phyloP scores from a whole-genome alignment of 92 coral and sea anemone genomes.

The Epizoanthus illoricatus region DNA sequence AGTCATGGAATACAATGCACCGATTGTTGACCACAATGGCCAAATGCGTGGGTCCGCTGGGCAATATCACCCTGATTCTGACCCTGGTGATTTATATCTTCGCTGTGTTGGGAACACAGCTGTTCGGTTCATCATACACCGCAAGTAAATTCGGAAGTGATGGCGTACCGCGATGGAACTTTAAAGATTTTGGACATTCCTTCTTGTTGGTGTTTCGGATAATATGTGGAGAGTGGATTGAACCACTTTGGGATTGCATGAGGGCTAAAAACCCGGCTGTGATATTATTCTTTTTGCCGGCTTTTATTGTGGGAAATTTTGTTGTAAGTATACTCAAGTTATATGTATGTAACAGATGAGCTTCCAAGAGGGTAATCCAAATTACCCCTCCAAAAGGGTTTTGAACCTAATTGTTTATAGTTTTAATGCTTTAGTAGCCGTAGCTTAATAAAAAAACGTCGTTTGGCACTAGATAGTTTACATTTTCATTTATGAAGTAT shows the following conservation, averaged over 20 bases:
- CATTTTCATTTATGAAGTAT: too few relatives aligned
- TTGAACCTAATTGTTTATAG: too few relatives aligned
- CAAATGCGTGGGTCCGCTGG: slow-evolving; percentile 30
- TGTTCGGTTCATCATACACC: slow-evolving; percentile 42
- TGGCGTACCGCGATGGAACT: slow-evolving; percentile 49
- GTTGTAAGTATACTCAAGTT: slow-evolving; percentile 33
- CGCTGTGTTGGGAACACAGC: slow-evolving; percentile 53
- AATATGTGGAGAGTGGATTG: slow-evolving; percentile 58
- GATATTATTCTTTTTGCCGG: slow-evolving; percentile 44
- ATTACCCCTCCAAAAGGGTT: too few relatives aligned
- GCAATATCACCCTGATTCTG: slow-evolving; percentile 42
- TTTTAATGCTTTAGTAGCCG: too few relatives aligned
- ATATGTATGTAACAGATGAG: not conserved
- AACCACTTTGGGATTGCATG: slow-evolving; percentile 59
- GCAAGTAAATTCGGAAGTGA: not conserved
- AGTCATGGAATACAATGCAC: slow-evolving; percentile 43
- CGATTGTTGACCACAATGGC: slow-evolving; percentile 25
- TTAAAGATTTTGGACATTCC: slow-evolving; percentile 47
- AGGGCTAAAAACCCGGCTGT: slow-evolving; percentile 16
- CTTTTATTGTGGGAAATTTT: slow-evolving; percentile 50
- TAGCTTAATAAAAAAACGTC: too few relatives aligned
- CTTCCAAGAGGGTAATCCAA: not conserved
- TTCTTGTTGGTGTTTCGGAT: slow-evolving; percentile 53
- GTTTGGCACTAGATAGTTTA: too few relatives aligned
- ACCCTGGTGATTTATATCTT: slow-evolving; percentile 40